A percentile compares a stretch with the other conserved stretches of the same genome.
These are phyloP conservation scores for Ophiodon elongatus DNA, from an alignment of 2,113 vertebrate genomes.

Conservation along the genomic window DNA sequence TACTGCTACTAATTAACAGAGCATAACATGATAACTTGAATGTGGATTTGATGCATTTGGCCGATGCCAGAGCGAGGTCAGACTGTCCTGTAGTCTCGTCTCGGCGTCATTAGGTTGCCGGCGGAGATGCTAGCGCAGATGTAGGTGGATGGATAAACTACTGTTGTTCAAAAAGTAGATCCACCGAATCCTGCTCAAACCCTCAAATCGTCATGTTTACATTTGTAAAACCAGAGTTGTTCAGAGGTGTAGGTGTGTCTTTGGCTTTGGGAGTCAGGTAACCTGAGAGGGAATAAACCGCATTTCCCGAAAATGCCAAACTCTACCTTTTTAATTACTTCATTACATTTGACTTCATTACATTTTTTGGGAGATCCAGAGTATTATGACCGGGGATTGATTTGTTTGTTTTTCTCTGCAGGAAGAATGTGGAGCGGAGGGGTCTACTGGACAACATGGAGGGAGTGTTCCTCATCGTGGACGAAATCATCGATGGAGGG, in stretches of 20 bases:
- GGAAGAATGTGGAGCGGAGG: conserved; percentile 89
- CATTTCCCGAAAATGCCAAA: not conserved
- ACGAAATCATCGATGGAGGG: conserved; percentile 92
- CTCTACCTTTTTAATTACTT: not conserved
- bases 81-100: no score
- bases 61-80: no score
- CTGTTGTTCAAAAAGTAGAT: not conserved
- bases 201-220: not conserved
- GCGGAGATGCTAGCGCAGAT: no score
- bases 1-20: not conserved
- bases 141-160: no score
- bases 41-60: no score
- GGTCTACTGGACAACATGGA: conserved; percentile 91
- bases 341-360: no score
- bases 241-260: not conserved
- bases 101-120: no score
- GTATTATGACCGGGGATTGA: no score
- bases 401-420: conserved; percentile 54
- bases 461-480: conserved; percentile 87
- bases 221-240: not conserved
- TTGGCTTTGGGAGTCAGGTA: not conserved
- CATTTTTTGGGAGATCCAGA: no score
- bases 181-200: not conserved
- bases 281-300: not conserved
- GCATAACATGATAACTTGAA: not conserved